Base-by-base conservation (phyloP, 2,797 vertebrate genomes). In the Cichlasoma orientale region DNA sequence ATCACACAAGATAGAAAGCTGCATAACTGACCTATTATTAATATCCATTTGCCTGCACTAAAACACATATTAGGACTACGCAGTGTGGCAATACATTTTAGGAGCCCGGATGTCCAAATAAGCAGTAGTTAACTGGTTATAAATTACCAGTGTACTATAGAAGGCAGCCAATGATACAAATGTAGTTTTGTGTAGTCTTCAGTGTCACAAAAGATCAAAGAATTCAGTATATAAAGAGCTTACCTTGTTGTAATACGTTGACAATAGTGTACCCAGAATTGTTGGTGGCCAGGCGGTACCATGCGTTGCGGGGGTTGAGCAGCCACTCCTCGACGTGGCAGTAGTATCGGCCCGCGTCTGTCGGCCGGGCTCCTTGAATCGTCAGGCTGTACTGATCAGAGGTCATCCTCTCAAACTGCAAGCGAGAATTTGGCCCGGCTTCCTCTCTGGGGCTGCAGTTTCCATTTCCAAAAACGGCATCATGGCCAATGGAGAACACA, bases 271-370 rank as follows among this genome's bases (percentile, higher is more conserved):
- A 93, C 6, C 97, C 97, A 0, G 98, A 98, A 79, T 98, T 96
- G 86, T 98, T 98, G 86, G 97, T 96, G 0, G 97, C 95, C 79
- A 99, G 94, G 38, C 95, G 96, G 90, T 99, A 99, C 98, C 98
- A 99, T 0, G 95, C 87, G 0, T 96, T 97, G 0, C 95, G 96
- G 1, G 98, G 97, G 86, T 97, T 96, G 0, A 95, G 96, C 31
- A 99, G 94, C 98, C 98, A 99, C 88, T 99, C 98, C 91, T 98
- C 97, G 18, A 99, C 97, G 0, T 78, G 96, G 83, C 98, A 99
- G 2, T 97, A 97, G 93, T 99, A 99, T 72, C 96, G 97, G 3
- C 98, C 98, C 0, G 96, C 92, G 73, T 99, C 98, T 0, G 85
- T 91, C 0, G 94, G 80, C 1, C 92, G 92, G 0, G 96, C 97